Evolutionary conservation across 2,797 vertebrate genomes (phyloP).

Genomic region (Oreortyx pictus): DNA sequence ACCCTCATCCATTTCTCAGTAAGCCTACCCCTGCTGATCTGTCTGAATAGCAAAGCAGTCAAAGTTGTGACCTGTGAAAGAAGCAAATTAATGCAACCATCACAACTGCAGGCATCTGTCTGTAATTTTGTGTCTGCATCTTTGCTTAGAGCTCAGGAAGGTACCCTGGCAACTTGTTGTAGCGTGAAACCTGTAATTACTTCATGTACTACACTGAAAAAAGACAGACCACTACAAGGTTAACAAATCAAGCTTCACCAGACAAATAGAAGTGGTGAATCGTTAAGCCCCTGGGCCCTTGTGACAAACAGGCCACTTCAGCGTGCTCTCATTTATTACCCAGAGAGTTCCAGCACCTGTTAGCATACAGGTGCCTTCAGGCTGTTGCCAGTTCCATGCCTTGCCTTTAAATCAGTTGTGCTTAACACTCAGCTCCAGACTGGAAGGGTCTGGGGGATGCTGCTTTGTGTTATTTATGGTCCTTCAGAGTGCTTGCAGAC

Average conservation of each 20-base stretch:
- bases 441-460: background rate
- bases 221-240: background rate
- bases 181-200: background rate
- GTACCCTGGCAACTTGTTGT: background rate
- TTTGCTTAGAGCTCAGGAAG: background rate
- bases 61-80: background rate
- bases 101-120: background rate
- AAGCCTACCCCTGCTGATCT: background rate
- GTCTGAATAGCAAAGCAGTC: background rate
- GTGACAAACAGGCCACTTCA: background rate
- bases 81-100: background rate
- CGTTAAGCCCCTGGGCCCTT: background rate
- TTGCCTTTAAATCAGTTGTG: background rate
- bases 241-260: slow-evolving; percentile 19
- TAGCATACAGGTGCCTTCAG: background rate
- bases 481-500: background rate
- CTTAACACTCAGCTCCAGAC: background rate
- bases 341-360: background rate
- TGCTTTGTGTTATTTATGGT: background rate
- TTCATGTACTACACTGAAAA: background rate
- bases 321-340: background rate
- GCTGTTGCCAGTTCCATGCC: background rate
- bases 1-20: background rate
- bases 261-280: background rate
- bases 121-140: background rate